Conservation (phyloP, 2,888 invertebrate genomes). For the Yponomeuta plumbellus region DNA sequence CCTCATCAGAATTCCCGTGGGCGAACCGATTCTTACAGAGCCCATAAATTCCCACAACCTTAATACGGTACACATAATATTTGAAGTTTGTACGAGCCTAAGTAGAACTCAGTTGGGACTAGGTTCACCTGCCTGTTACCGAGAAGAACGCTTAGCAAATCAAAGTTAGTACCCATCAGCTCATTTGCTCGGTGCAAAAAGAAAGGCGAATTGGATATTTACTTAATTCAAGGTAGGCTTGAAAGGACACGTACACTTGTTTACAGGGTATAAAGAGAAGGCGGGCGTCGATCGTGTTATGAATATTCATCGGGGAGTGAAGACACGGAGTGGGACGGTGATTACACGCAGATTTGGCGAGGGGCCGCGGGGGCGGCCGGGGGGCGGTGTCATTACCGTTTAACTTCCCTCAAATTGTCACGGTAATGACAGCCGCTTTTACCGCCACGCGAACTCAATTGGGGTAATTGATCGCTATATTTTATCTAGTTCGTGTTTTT, state of each 20-base stretch:
- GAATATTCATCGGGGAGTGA: conserved; percentile 55
- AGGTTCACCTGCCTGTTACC: no score
- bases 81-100: neutral
- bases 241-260: conserved; percentile 61
- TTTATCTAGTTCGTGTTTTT: neutral
- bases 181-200: neutral
- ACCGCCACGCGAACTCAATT: conserved; percentile 10
- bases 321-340: conserved; percentile 23
- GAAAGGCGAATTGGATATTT: conserved; percentile 28
- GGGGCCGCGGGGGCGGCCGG: conserved; percentile 20
- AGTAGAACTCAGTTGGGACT: neutral
- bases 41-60: neutral
- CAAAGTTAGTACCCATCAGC: neutral
- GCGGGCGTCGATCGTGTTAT: conserved; percentile 56
- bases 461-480: conserved; percentile 14
- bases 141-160: neutral
- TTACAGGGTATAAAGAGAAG: conserved; percentile 58
- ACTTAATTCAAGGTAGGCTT: conserved; percentile 53
- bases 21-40: neutral
- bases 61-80: no score
- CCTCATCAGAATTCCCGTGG: neutral
- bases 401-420: conserved; percentile 29
- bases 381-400: conserved; percentile 28
- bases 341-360: conserved; percentile 35
- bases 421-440: conserved; percentile 22